These are phyloP conservation scores for Venturia canescens DNA, from an alignment of 1,140 invertebrate species.

Conservation along the genomic window DNA sequence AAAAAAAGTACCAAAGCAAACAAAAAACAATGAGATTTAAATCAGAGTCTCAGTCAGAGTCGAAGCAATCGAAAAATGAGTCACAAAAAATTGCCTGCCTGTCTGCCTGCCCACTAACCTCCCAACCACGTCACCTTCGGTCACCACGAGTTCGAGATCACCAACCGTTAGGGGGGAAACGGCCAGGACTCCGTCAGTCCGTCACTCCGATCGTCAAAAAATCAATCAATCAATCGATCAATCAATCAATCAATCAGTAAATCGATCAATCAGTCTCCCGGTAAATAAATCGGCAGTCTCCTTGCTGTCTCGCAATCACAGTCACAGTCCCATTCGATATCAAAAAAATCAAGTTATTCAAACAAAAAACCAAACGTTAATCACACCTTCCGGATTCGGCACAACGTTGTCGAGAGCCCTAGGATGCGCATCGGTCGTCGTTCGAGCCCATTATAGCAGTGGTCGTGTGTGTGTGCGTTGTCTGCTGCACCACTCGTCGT, in stretches of 20 bases:
- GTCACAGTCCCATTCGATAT: conserved; percentile 71
- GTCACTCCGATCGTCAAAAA: conserved; percentile 28
- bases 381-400: conserved; percentile 34
- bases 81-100: conserved; percentile 72
- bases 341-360: conserved; percentile 42
- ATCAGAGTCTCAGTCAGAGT: conserved; percentile 70
- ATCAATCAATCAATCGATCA: not conserved
- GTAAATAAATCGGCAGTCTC: conserved; percentile 65
- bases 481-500: conserved; percentile 28
- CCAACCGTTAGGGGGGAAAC: conserved; percentile 54
- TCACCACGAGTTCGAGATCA: conserved; percentile 66
- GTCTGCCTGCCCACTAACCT: conserved; percentile 77
- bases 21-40: conserved; percentile 58
- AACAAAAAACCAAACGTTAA: not conserved
- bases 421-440: conserved; percentile 37
- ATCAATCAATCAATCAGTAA: conserved; percentile 46
- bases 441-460: conserved; percentile 36
- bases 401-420: conserved; percentile 38
- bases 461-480: conserved; percentile 35
- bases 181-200: conserved; percentile 60
- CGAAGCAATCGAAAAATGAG: conserved; percentile 46
- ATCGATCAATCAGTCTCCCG: conserved; percentile 62
- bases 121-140: conserved; percentile 77
- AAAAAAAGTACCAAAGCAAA: conserved; percentile 46
- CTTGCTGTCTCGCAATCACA: conserved; percentile 68